Evolutionary conservation across 2,888 invertebrate species (phyloP), one percentile per base, ranked within the genome.

Genomic region (Papilio demoleus): DNA sequence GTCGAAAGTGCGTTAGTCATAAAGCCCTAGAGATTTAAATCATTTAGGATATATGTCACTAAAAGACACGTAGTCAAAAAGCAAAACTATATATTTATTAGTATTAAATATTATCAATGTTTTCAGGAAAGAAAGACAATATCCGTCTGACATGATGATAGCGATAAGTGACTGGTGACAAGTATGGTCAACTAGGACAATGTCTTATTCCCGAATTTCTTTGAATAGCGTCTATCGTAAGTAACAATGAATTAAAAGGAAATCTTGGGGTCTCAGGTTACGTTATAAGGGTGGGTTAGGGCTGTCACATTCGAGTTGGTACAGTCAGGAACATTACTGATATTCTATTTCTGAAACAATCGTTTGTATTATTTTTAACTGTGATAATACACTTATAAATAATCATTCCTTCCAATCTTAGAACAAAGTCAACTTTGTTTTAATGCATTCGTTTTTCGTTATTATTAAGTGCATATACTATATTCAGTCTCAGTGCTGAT

Each of bases 171-270:
- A 47, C 22, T n/a, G 14, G 24, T 56, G 53, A 56, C 53, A 56
- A 22, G 17, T 56, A 4, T 27, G 27, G 31, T 31, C 53, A 31
- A 8, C n/a, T 22, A 45, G 19, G 27, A 53, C n/a, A 31, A 9
- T 31, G 50, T 14, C 27, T 27, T 27, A 14, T 50, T 27, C 19
- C 50, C 50, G n/a, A 50, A 50, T 9, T 24, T 31, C 53, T 47
- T 22, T 47, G 47, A 47, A 47, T 47, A 31, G 9, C 17, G 53
- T 27, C 53, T 53, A 11, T n/a, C 50, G 17, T 27, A 31, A 53
- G 53, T 56, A 56, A 31, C 27, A 56, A 31, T 56, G 53, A 56
- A 31, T 56, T 56, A 31, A 27, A 56, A 56, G 53, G 31, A 56
- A 11, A 56, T n/a, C 53, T 31, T 17, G n/a, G 17, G 31, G 53